Conservation (phyloP, 1,140 invertebrate genomes). For the Hycleus phaleratus region DNA sequence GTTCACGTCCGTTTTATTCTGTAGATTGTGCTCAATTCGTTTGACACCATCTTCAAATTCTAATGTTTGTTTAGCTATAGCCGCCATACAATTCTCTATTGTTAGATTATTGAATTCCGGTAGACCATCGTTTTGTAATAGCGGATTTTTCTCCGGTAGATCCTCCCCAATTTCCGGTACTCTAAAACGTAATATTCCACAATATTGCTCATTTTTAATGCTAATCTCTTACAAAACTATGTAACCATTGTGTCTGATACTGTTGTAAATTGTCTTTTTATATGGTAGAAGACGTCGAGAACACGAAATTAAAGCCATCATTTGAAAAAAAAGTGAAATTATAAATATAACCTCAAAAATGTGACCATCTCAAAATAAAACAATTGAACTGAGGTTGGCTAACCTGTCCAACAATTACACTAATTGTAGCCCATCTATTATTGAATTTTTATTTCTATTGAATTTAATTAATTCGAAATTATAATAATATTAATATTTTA, state of each 20-base stretch:
- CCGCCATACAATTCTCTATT: conserved; percentile 74
- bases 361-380: background rate
- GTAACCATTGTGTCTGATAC: conserved; percentile 17
- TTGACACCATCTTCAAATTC: conserved; percentile 72
- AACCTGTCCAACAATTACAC: background rate
- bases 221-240: conserved; percentile 20
- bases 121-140: conserved; percentile 63
- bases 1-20: conserved; percentile 45
- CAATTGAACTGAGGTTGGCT: background rate
- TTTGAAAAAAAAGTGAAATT: background rate
- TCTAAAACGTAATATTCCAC: conserved; percentile 45
- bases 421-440: too few species aligned
- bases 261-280: background rate
- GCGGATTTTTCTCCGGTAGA: conserved; percentile 59
- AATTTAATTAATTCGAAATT: too few species aligned
- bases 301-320: conserved; percentile 8
- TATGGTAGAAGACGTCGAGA: background rate
- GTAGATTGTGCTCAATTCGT: conserved; percentile 52
- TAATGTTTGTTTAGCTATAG: conserved; percentile 73
- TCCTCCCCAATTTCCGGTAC: conserved; percentile 87
- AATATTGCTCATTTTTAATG: background rate
- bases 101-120: conserved; percentile 74
- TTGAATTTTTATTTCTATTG: too few species aligned
- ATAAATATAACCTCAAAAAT: conserved; percentile 8
- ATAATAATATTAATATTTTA: too few species aligned